These are phyloP conservation scores for Sanderia malayensis DNA, from an alignment of 30 jellyfish, hydroid and myxozoan species.

Conservation along the genomic window DNA sequence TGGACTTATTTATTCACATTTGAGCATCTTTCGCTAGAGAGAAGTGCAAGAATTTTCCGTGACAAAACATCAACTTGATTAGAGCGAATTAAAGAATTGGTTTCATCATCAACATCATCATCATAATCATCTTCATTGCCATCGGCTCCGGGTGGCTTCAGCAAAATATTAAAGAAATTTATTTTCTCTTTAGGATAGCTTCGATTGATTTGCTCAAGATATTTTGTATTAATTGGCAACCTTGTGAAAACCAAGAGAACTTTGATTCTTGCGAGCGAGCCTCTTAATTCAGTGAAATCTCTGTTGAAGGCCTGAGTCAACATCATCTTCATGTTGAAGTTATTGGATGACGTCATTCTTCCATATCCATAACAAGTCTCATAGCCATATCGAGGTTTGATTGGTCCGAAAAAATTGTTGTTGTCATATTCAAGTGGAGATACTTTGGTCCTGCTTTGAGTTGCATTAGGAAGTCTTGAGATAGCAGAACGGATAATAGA, in stretches of 20 bases:
- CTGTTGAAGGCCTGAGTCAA: not conserved
- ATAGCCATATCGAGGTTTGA: not conserved
- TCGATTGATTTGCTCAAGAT: not conserved
- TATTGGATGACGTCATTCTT: not conserved
- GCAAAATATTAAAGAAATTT: not conserved
- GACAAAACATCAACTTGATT: not conserved
- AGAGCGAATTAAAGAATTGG: not conserved
- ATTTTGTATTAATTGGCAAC: not conserved
- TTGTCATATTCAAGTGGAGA: not conserved
- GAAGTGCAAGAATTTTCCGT: not conserved
- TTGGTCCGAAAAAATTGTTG: not conserved
- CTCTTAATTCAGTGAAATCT: conserved; percentile 1
- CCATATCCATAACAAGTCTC: not conserved
- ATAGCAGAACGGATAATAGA: not conserved
- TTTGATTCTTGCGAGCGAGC: not conserved
- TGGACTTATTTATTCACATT: not conserved
- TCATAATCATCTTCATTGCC: not conserved
- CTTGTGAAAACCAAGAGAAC: not conserved
- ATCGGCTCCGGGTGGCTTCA: not conserved
- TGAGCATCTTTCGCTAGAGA: not conserved
- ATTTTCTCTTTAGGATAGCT: conserved; percentile 2
- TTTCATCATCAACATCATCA: not conserved
- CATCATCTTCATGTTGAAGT: not conserved
- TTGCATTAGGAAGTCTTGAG: not conserved
- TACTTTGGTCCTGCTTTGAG: not conserved